Evolutionary conservation across 2,888 invertebrate species (phyloP).

Genomic region (Nomada fucata): DNA sequence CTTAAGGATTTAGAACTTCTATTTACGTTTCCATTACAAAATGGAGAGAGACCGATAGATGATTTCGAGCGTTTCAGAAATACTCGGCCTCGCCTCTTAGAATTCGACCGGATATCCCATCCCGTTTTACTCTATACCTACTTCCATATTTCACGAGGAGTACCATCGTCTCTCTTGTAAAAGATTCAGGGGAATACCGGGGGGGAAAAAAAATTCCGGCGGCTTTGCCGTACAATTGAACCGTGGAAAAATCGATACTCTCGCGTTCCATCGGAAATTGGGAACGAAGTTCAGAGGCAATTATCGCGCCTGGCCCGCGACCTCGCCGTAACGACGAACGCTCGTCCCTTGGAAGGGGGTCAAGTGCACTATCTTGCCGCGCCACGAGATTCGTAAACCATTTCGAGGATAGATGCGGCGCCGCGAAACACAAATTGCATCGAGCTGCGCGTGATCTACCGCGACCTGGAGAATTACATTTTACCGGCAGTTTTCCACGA

Average conservation of each 20-base stretch:
- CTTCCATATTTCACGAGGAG: too few species aligned
- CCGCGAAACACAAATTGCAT: conserved; percentile 47
- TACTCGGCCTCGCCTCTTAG: not conserved
- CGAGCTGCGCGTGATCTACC: conserved; percentile 40
- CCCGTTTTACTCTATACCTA: not conserved
- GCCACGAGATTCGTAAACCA: conserved; percentile 39
- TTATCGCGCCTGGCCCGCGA: conserved; percentile 3
- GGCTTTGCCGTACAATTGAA: not conserved
- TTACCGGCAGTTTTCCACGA: conserved; percentile 15
- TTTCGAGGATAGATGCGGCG: conserved; percentile 45
- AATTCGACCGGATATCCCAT: not conserved
- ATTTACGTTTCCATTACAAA: conserved; percentile 27
- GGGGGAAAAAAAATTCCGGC: not conserved
- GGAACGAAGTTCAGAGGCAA: not conserved
- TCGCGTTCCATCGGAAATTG: not conserved
- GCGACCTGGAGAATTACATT: conserved; percentile 40
- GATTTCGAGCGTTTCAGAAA: not conserved
- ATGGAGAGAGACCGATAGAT: not conserved
- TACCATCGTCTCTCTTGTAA: too few species aligned
- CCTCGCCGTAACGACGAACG: not conserved
- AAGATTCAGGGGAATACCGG: too few species aligned
- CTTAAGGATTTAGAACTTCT: conserved; percentile 49
- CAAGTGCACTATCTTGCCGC: conserved; percentile 37
- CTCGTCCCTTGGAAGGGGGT: conserved; percentile 22
- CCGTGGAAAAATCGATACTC: not conserved